Percentiles rank a stretch among this genome's conserved stretches.
Conservation (phyloP, 2,797 vertebrate species). For the Parauchenoglanis ngamensis region DNA sequence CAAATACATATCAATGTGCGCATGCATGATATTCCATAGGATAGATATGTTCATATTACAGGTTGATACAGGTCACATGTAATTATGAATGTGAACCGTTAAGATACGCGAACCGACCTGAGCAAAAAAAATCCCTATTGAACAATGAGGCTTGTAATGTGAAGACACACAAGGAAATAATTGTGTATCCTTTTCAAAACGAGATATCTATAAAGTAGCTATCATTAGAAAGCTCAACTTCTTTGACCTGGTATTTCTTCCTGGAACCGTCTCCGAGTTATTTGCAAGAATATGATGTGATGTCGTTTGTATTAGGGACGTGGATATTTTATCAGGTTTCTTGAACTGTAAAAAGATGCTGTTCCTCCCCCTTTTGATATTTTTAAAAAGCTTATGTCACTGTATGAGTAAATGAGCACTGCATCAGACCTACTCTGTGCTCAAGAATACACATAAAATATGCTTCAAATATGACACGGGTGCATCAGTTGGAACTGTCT, state of each 20-base stretch:
- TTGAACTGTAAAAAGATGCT: not conserved
- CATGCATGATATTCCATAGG: too few species aligned
- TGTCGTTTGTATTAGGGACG: not conserved
- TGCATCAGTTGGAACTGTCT: not conserved
- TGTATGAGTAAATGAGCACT: not conserved
- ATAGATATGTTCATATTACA: too few species aligned
- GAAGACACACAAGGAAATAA: not conserved
- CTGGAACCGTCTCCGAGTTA: not conserved
- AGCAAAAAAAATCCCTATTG: too few species aligned
- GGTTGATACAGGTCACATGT: too few species aligned
- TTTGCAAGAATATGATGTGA: not conserved
- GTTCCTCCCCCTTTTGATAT: not conserved
- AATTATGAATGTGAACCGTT: too few species aligned
- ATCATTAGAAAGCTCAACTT: not conserved
- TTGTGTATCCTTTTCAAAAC: not conserved
- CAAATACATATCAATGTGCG: too few species aligned
- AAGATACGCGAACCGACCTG: too few species aligned
- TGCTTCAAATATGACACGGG: not conserved
- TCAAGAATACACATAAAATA: not conserved
- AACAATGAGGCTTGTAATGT: too few species aligned
- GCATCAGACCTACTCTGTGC: too few species aligned
- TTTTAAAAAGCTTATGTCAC: not conserved
- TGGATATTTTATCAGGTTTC: not conserved
- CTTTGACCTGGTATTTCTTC: not conserved
- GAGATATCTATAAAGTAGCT: not conserved